Conservation (phyloP, 2,888 invertebrate genomes). For the Tanypteryx hageni region DNA sequence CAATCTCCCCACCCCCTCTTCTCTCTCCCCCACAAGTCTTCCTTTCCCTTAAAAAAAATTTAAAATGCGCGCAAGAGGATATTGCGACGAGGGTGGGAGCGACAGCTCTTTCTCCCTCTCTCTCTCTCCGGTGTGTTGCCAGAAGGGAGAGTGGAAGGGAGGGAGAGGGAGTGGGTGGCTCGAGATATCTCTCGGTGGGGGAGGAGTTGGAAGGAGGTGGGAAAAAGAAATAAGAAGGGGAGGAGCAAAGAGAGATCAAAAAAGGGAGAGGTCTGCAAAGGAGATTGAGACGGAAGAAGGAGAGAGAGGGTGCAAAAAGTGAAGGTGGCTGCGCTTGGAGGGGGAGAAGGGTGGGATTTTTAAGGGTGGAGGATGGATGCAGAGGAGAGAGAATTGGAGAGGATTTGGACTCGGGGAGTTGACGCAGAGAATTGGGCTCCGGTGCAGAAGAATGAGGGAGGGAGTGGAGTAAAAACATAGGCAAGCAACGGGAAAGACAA, state of each 20-base stretch:
- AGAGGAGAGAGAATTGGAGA: background rate
- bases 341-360: background rate
- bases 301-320: background rate
- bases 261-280: background rate
- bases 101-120: background rate
- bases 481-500: background rate
- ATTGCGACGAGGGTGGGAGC: slow-evolving; percentile 16
- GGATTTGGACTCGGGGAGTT: slow-evolving; percentile 43
- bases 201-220: background rate
- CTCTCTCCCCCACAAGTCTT: background rate
- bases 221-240: background rate
- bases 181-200: too few relatives aligned
- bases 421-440: slow-evolving; percentile 47
- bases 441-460: slow-evolving; percentile 42
- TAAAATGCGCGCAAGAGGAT: slow-evolving; percentile 31
- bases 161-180: background rate
- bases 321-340: background rate
- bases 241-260: slow-evolving; percentile 10
- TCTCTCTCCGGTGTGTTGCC: background rate
- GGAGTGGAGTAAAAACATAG: slow-evolving; percentile 44
- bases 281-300: background rate
- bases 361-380: slow-evolving; percentile 5
- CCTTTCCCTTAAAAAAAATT: background rate
- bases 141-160: background rate
- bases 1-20: background rate